Evolutionary conservation across 2,888 invertebrate species (phyloP).

Genomic region (Drosophila tripunctata): DNA sequence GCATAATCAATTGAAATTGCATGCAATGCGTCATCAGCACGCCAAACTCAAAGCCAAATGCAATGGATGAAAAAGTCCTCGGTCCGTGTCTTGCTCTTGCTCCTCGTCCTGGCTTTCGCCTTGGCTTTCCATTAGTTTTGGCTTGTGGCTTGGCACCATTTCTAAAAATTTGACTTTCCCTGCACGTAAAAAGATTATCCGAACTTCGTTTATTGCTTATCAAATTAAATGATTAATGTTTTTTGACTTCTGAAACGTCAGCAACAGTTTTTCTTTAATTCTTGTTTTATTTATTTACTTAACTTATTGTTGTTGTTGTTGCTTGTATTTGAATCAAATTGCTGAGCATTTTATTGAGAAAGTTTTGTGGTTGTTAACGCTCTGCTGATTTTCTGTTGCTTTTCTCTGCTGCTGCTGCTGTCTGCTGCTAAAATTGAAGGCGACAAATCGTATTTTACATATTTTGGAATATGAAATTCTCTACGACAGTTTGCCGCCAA

Average conservation of each 20-base stretch:
- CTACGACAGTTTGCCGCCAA: constrained; percentile 10
- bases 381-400: constrained; percentile 40
- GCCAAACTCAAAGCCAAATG: constrained; percentile 43
- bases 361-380: constrained; percentile 66
- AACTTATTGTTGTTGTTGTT: constrained; percentile 16
- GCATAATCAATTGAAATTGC: constrained; percentile 78
- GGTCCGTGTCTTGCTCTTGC: background rate
- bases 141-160: constrained; percentile 37
- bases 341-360: constrained; percentile 71
- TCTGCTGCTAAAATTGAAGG: constrained; percentile 14
- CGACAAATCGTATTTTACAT: constrained; percentile 43
- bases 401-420: background rate
- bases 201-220: constrained; percentile 74
- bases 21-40: constrained; percentile 64
- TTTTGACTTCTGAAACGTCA: constrained; percentile 55
- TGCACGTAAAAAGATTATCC: constrained; percentile 67
- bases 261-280: constrained; percentile 62
- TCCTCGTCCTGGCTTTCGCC: background rate
- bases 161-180: constrained; percentile 21
- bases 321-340: constrained; percentile 41
- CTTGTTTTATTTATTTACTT: constrained; percentile 30
- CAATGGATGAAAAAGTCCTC: constrained; percentile 9
- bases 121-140: constrained; percentile 8
- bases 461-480: constrained; percentile 37
- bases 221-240: constrained; percentile 79